phyloP scores from a whole-genome alignment of 2,113 vertebrate genomes.

The Dicrurus megarhynchus region DNA sequence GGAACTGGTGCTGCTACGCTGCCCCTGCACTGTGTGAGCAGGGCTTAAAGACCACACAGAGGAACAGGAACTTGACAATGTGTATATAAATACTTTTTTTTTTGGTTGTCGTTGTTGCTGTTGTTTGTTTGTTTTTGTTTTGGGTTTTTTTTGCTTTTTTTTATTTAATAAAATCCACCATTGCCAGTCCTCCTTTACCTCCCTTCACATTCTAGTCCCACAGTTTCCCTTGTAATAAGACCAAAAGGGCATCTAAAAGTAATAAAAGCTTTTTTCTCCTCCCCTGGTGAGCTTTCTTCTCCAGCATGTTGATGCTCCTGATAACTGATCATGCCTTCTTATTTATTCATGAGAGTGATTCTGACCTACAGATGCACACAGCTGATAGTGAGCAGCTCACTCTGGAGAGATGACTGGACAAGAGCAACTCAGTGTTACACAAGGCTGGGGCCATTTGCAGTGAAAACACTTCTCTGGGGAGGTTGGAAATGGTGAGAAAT shows the following conservation, averaged over 20 bases:
- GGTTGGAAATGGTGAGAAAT: background rate
- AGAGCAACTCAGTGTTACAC: background rate
- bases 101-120: too few relatives aligned
- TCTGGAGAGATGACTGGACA: background rate
- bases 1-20: background rate
- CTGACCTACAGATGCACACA: constrained; percentile 10
- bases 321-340: background rate
- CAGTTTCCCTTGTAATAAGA: background rate
- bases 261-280: background rate
- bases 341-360: constrained; percentile 31
- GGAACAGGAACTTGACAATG: background rate
- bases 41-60: background rate
- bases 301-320: background rate
- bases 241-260: background rate
- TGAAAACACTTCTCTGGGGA: background rate
- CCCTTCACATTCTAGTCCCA: background rate
- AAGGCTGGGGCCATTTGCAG: background rate
- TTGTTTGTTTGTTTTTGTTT: background rate
- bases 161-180: background rate
- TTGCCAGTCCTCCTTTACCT: background rate
- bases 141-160: background rate
- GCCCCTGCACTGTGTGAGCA: background rate
- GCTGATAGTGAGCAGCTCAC: background rate
- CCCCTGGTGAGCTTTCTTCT: background rate
- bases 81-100: background rate